These are phyloP conservation scores for Garrulus glandarius DNA, from an alignment of 2,797 vertebrate genomes.

Conservation along the genomic window DNA sequence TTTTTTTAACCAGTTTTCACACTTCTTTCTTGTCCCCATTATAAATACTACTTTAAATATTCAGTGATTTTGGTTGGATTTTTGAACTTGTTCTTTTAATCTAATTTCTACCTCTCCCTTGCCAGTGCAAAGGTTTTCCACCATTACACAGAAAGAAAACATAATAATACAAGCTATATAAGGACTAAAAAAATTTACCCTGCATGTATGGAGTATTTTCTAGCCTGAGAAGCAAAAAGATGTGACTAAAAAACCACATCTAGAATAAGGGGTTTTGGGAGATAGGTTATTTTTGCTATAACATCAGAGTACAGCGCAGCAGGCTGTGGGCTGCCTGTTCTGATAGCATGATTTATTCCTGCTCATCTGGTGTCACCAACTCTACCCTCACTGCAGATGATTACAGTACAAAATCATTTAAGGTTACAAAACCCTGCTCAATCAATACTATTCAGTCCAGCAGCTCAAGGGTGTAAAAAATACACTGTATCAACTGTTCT, in stretches of 20 bases:
- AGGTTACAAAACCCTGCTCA: constrained; percentile 13
- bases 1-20: background rate
- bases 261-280: background rate
- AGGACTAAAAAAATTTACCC: background rate
- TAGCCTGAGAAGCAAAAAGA: background rate
- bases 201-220: background rate
- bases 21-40: background rate
- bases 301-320: background rate
- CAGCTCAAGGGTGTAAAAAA: constrained; percentile 41
- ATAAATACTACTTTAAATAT: background rate
- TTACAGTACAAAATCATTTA: constrained; percentile 36
- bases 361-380: background rate
- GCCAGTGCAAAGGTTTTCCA: background rate
- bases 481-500: background rate
- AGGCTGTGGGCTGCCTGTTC: background rate
- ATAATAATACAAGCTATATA: background rate
- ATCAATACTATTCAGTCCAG: background rate
- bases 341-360: constrained; percentile 34
- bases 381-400: background rate
- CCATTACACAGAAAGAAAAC: background rate
- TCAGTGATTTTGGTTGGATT: background rate
- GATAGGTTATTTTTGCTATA: background rate
- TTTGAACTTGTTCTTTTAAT: background rate
- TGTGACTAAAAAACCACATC: background rate
- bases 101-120: background rate